Conservation (phyloP, 1,140 invertebrate species). For the Drosophila malerkotliana region DNA sequence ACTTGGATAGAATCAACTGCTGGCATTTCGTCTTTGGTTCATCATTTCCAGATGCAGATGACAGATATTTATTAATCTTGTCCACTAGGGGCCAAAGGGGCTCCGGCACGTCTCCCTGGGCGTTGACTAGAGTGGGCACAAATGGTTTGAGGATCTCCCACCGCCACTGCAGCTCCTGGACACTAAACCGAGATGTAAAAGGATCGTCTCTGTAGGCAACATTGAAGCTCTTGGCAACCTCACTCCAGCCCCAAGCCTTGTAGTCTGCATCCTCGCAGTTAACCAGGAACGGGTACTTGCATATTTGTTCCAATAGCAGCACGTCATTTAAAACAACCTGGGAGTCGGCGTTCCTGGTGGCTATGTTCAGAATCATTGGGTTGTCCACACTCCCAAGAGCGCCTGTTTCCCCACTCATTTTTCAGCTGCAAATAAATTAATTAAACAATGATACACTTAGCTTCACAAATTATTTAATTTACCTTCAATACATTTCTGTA, state of each 20-base stretch:
- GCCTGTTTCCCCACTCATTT: conserved; percentile 15
- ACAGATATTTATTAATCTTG: conserved; percentile 8
- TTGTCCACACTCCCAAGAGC: not conserved
- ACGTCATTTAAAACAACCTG: conserved; percentile 68
- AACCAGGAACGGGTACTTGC: conserved; percentile 58
- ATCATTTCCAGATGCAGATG: conserved; percentile 8
- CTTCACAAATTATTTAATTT: too few species aligned
- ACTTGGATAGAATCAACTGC: conserved; percentile 38
- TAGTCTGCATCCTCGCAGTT: conserved; percentile 54
- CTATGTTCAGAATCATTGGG: conserved; percentile 35
- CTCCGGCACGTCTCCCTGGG: conserved; percentile 19
- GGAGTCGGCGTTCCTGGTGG: conserved; percentile 38
- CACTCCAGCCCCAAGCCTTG: conserved; percentile 63
- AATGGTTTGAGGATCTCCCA: conserved; percentile 52
- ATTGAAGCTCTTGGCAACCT: conserved; percentile 59
- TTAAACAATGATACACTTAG: not conserved
- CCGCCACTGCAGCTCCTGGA: conserved; percentile 48
- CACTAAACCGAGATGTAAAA: conserved; percentile 34
- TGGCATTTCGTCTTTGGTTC: not conserved
- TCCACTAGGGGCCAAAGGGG: conserved; percentile 32
- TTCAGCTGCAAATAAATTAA: not conserved
- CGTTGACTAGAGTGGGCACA: conserved; percentile 23
- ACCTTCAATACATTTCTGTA: too few species aligned
- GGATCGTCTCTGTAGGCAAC: conserved; percentile 27
- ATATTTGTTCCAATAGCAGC: conserved; percentile 54